Base-by-base conservation (phyloP, 2,113 vertebrate species). In the Oncorhynchus tshawytscha region DNA sequence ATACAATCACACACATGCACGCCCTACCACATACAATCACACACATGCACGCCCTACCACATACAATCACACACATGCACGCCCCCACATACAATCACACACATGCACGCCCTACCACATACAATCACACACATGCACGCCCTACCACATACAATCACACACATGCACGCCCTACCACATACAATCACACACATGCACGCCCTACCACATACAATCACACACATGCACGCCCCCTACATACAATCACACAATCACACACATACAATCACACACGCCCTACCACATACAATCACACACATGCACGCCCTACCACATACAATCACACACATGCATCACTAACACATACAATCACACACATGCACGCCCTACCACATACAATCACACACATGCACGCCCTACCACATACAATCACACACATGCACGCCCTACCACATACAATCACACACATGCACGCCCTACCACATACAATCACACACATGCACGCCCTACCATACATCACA, bases 301-400 rank as follows among this genome's bases (percentile, higher is more conserved):
- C 48, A 71, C 24, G 24, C 24, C 24, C 24, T 24, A 24, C 24
- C 24, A 24, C 24, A 24, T n/a, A n/a, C n/a, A n/a, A n/a, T n/a
- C n/a, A n/a, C n/a, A n/a, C n/a, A n/a, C n/a, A n/a, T n/a, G n/a
- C n/a, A n/a, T n/a, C n/a, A n/a, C n/a, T n/a, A n/a, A n/a, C n/a
- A n/a, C n/a, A n/a, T n/a, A n/a, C n/a, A n/a, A n/a, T n/a, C n/a
- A n/a, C 34, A 25, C 8, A 9, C 25, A 20, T 24, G 29, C 15
- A 60, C 25, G 15, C 25, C n/a, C 71, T 31, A 7, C 25, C 71
- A 72, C 49, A 72, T 22, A 72, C 51, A 57, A 20, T 6, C 51
- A 71, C 71, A 18, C 51, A 59, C 71, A 72, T 11, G 18, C 48
- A 71, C n/a, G n/a, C n/a, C n/a, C n/a, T n/a, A n/a, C n/a, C n/a